Percentiles rank a stretch among this genome's conserved stretches.
phyloP scores from a whole-genome alignment of 2,113 vertebrate species.

The Paramormyrops kingsleyae region DNA sequence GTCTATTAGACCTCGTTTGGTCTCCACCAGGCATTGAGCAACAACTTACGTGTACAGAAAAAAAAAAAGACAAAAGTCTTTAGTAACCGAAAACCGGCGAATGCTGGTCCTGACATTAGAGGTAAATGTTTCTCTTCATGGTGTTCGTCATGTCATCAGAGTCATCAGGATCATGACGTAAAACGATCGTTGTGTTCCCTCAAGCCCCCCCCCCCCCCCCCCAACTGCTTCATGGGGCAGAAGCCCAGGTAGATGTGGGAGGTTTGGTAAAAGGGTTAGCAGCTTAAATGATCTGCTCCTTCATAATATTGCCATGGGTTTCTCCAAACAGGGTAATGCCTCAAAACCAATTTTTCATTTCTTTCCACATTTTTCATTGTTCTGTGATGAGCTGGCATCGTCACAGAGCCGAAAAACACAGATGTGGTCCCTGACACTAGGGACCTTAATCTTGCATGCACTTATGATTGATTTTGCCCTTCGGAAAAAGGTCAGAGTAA shows the following conservation, averaged over 20 bases:
- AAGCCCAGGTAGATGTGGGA: background rate
- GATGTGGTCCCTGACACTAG: conserved; percentile 6
- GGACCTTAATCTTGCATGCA: background rate
- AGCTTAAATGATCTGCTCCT: background rate
- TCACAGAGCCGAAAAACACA: background rate
- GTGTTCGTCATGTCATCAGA: background rate
- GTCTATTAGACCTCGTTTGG: background rate
- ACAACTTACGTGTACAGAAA: background rate
- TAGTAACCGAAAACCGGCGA: background rate
- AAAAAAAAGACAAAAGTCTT: background rate
- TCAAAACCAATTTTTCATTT: background rate
- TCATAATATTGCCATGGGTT: background rate
- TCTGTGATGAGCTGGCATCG: background rate
- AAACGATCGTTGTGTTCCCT: background rate
- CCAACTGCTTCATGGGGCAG: background rate
- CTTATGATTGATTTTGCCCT: background rate
- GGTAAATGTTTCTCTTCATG: background rate
- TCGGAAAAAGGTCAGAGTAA: background rate
- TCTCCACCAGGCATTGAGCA: background rate
- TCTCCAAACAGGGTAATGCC: background rate
- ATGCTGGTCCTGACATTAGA: background rate
- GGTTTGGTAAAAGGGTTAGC: background rate
- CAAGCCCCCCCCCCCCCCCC: background rate
- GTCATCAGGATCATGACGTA: background rate
- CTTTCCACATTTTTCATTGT: background rate